Conservation (phyloP, 2,888 invertebrate species). For the Diabrotica balteata region DNA sequence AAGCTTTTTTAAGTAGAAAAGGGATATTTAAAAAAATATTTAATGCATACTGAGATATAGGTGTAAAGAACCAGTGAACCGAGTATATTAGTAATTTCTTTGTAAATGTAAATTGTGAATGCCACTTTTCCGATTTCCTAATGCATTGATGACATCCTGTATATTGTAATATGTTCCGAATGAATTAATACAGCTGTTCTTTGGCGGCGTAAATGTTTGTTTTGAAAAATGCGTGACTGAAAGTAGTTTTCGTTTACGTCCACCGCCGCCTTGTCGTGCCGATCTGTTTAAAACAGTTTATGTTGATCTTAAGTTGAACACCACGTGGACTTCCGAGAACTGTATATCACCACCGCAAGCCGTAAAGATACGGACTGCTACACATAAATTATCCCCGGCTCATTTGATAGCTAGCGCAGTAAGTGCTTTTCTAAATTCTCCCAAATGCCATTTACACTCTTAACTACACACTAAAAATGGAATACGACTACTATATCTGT, state of each 20-base stretch:
- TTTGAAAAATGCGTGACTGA: slow-evolving; percentile 57
- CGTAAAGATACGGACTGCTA: slow-evolving; percentile 57
- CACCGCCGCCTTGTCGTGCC: slow-evolving; percentile 43
- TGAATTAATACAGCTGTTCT: slow-evolving; percentile 48
- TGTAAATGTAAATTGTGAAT: too few relatives aligned
- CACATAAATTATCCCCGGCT: slow-evolving; percentile 56
- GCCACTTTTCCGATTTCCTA: too few relatives aligned
- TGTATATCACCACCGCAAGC: slow-evolving; percentile 52
- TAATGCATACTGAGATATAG: too few relatives aligned
- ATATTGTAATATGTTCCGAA: slow-evolving; percentile 26
- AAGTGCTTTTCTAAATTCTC: slow-evolving; percentile 57
- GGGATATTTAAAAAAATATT: too few relatives aligned
- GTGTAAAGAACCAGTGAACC: too few relatives aligned
- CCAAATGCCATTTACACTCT: slow-evolving; percentile 49
- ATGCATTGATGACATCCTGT: background rate
- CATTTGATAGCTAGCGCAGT: slow-evolving; percentile 53
- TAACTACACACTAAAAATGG: slow-evolving; percentile 45
- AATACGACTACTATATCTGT: slow-evolving; percentile 41
- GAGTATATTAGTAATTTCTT: too few relatives aligned
- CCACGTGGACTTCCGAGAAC: slow-evolving; percentile 58
- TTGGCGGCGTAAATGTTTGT: slow-evolving; percentile 51
- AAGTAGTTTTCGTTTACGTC: slow-evolving; percentile 52
- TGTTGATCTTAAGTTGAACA: slow-evolving; percentile 57
- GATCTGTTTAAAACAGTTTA: slow-evolving; percentile 54
- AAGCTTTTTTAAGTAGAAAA: too few relatives aligned